Evolutionary conservation across 2,113 vertebrate genomes (phyloP).

Genomic region (Callionymus lyra): DNA sequence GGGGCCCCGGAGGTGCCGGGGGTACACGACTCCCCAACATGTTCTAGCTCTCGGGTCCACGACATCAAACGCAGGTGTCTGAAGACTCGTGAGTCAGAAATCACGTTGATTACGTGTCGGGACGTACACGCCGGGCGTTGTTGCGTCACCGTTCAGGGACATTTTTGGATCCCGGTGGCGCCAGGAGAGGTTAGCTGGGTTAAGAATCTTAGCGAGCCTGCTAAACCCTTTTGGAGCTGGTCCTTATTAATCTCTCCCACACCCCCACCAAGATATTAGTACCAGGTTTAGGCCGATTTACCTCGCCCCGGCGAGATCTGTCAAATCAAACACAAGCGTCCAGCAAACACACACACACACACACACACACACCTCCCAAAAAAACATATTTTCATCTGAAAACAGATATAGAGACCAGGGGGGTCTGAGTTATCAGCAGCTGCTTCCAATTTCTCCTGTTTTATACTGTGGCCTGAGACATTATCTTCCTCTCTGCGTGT

Average conservation of each 20-base stretch:
- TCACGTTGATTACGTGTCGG: slow-evolving; percentile 24
- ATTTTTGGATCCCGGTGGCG: slow-evolving; percentile 62
- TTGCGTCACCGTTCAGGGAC: slow-evolving; percentile 60
- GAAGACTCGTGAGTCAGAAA: background rate
- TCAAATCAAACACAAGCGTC: slow-evolving; percentile 51
- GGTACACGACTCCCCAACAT: too few relatives aligned
- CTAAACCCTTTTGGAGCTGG: slow-evolving; percentile 82
- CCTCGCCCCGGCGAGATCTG: slow-evolving; percentile 57
- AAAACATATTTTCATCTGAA: slow-evolving; percentile 11
- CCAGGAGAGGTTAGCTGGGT: slow-evolving; percentile 81
- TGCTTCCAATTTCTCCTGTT: background rate
- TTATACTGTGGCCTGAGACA: too few relatives aligned
- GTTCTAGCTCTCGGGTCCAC: too few relatives aligned
- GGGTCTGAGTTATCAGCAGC: background rate
- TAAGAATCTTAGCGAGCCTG: slow-evolving; percentile 83
- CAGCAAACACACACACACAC: slow-evolving; percentile 11
- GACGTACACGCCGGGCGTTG: slow-evolving; percentile 46
- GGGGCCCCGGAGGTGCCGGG: too few relatives aligned
- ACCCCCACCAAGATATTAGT: slow-evolving; percentile 82
- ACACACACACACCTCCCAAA: slow-evolving; percentile 12
- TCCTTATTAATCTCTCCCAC: slow-evolving; percentile 91
- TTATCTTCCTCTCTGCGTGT: too few relatives aligned
- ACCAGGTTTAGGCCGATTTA: slow-evolving; percentile 85
- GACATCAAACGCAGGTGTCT: too few relatives aligned
- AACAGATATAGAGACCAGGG: background rate